These are phyloP conservation scores for Orthosia incerta DNA, from an alignment of 2,888 invertebrate species.

Conservation along the genomic window DNA sequence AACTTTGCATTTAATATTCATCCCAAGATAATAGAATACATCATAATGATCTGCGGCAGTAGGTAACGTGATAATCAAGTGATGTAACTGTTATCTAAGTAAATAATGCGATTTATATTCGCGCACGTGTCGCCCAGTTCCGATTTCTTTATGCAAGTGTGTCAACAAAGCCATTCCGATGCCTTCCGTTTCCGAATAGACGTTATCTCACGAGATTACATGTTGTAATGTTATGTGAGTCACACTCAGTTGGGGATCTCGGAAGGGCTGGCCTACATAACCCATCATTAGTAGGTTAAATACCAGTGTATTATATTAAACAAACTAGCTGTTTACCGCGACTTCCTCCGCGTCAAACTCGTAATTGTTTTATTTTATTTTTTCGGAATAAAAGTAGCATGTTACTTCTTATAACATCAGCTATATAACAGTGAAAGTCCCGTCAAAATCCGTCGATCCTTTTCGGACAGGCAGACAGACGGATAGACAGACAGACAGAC, in stretches of 20 bases:
- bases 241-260: background rate
- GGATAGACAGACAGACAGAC: no score
- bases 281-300: no score
- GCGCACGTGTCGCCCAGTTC: background rate
- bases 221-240: slow-evolving; percentile 1
- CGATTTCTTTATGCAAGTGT: slow-evolving; percentile 32
- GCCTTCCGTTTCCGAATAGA: slow-evolving; percentile 9
- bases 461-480: no score
- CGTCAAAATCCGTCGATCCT: no score
- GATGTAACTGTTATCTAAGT: slow-evolving; percentile 21
- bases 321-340: no score
- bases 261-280: background rate
- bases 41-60: background rate
- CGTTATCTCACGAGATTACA: slow-evolving; percentile 26
- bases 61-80: background rate
- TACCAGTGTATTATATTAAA: no score
- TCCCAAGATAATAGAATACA: background rate
- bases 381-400: no score
- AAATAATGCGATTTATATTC: slow-evolving; percentile 8
- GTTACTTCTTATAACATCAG: no score
- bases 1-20: background rate
- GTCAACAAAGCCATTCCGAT: slow-evolving; percentile 17
- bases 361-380: no score
- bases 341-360: no score
- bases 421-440: no score